Base-by-base conservation (phyloP, 2,888 invertebrate species). In the Camponotus fellah region DNA sequence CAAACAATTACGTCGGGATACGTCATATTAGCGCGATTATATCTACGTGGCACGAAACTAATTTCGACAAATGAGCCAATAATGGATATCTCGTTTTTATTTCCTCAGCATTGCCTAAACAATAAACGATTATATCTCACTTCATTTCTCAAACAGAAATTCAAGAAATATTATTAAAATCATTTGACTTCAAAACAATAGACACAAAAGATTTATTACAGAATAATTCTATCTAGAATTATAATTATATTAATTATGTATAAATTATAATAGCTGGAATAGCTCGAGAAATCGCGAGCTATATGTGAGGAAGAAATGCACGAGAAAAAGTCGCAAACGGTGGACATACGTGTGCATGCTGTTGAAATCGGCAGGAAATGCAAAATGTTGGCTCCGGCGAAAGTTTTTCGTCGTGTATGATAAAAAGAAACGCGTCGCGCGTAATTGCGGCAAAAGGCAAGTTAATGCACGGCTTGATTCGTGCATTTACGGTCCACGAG, bases 391-490 rank as follows among this genome's bases (percentile, higher is more conserved):
- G 12, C 40, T 21, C 14, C 76, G 76, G 88, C 83, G 88, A 88
- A 88, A 88, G 88, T 87, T 79, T 77, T 68, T 80, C 56, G 76
- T 71, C 60, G 65, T 56, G 21, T 32, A 56, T 53, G n/a, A 72
- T 69, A 86, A 88, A 84, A 84, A 82, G 58, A 72, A 49, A 32
- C 46, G 49, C 49, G 8, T 17, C n/a, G 49, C 17, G 66, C 53
- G 21, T 69, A 83, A 86, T 86, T 74, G 81, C 17, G 72, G 46
- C 62, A 34, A 69, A 66, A 84, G 72, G 64, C 40, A 66, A 40
- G 79, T 32, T 79, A 79, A 79, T 71, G 21, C 26, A 60, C 72
- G 72, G 79, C 71, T 80, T 80, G 72, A 72, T 80, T 72, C 72
- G 58, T 64, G 69, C 71, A 72, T 65, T 85, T 85, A 53, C 53